phyloP scores from a whole-genome alignment of 2,888 invertebrate genomes.

The Ectemnius continuus region DNA sequence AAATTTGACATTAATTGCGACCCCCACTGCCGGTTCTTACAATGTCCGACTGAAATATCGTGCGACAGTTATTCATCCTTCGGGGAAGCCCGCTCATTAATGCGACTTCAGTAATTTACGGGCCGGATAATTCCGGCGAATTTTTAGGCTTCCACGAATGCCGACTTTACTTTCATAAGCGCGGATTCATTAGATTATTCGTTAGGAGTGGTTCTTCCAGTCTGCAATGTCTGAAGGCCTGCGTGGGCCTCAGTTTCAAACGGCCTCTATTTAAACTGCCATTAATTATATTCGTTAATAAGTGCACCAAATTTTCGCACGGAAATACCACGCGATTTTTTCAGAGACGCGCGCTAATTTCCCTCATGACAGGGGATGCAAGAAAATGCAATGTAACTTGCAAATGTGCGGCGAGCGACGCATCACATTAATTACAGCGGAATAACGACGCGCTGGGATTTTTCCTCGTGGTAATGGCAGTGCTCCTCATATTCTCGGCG shows the following conservation, averaged over 20 bases:
- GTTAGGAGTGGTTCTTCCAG: neutral
- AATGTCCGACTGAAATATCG: too few relatives aligned
- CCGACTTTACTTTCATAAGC: too few relatives aligned
- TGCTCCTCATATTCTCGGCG: neutral
- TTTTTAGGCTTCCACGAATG: too few relatives aligned
- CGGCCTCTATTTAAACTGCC: conserved; percentile 23
- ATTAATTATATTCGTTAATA: conserved; percentile 21
- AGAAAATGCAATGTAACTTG: conserved; percentile 12
- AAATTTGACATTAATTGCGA: too few relatives aligned
- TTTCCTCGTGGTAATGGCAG: neutral
- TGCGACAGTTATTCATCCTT: too few relatives aligned
- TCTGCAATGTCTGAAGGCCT: neutral
- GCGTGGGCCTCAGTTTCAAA: conserved; percentile 8
- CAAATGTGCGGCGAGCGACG: neutral
- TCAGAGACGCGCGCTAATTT: conserved; percentile 23
- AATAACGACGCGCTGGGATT: conserved; percentile 1
- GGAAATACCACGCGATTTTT: conserved; percentile 16
- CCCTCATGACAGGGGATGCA: neutral
- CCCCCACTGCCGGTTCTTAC: too few relatives aligned
- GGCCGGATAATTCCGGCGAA: too few relatives aligned
- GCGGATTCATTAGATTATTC: conserved; percentile 4
- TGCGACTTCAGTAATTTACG: too few relatives aligned
- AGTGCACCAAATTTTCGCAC: too few relatives aligned
- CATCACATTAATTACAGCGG: conserved; percentile 14
- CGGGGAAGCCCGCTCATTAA: too few relatives aligned